A percentile compares a stretch with the other conserved stretches of the same genome.
Conservation (phyloP, 2,797 vertebrate species). For the Eutrigla gurnardus region DNA sequence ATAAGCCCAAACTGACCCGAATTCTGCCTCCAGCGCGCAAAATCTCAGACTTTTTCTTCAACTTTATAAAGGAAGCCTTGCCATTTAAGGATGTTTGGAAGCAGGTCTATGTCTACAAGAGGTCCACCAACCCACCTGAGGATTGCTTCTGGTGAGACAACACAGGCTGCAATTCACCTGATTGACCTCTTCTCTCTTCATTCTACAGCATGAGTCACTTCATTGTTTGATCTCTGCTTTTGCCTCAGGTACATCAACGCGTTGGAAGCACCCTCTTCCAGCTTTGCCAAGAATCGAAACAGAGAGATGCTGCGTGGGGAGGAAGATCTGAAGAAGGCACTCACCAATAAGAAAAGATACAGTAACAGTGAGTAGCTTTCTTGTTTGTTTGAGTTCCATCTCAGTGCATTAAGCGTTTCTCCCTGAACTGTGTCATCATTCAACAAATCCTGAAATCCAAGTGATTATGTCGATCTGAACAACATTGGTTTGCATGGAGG, state of each 20-base stretch:
- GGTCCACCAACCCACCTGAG: conserved; percentile 73
- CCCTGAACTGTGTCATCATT: background rate
- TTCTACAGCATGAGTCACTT: background rate
- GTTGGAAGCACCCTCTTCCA: conserved; percentile 86
- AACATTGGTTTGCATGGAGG: background rate
- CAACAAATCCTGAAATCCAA: conserved; percentile 2
- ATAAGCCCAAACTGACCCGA: conserved; percentile 89
- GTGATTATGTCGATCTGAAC: background rate
- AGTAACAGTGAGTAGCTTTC: conserved; percentile 81
- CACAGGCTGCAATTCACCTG: too few species aligned
- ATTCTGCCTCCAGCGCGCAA: conserved; percentile 93
- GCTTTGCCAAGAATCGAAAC: conserved; percentile 77
- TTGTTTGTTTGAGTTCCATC: background rate
- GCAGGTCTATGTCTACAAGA: conserved; percentile 90
- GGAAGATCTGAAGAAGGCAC: background rate
- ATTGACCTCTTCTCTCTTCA: background rate
- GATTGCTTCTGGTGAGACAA: conserved; percentile 92
- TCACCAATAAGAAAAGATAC: conserved; percentile 22
- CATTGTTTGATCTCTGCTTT: conserved; percentile 2
- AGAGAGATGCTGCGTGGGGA: conserved; percentile 72
- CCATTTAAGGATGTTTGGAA: conserved; percentile 81
- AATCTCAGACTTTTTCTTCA: conserved; percentile 84
- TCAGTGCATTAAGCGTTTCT: background rate
- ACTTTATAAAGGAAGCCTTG: conserved; percentile 82
- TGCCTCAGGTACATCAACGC: conserved; percentile 93